phyloP scores from a whole-genome alignment of 1,140 invertebrate genomes.

The Drosophila paulistorum region DNA sequence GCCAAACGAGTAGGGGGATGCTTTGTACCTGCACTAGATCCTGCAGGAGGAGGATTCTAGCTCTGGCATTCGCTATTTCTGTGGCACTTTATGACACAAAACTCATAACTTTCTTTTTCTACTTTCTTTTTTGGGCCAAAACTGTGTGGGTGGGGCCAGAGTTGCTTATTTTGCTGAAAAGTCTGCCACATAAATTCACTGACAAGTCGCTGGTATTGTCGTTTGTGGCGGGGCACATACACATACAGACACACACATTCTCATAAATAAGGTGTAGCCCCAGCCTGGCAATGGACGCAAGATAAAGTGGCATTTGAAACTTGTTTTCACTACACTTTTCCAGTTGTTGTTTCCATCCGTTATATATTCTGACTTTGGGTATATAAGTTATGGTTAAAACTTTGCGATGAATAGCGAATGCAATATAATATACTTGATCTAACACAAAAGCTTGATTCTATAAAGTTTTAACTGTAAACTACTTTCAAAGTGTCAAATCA shows the following conservation, averaged over 20 bases:
- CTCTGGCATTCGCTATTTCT: constrained; percentile 37
- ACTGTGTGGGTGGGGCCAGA: constrained; percentile 15
- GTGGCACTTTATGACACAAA: constrained; percentile 76
- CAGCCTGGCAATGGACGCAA: constrained; percentile 56
- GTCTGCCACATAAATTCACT: constrained; percentile 71
- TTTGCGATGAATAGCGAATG: constrained; percentile 27
- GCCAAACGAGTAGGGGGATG: not conserved
- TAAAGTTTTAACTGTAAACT: constrained; percentile 1
- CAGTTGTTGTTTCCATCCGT: constrained; percentile 29
- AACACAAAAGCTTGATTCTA: not conserved
- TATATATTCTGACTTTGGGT: constrained; percentile 22
- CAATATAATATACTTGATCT: constrained; percentile 3
- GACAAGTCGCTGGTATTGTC: constrained; percentile 57
- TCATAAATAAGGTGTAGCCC: constrained; percentile 57
- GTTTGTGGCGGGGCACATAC: constrained; percentile 30
- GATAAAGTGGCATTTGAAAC: constrained; percentile 79
- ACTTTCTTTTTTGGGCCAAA: constrained; percentile 1
- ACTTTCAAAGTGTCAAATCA: not conserved
- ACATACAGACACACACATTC: not conserved
- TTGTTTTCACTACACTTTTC: constrained; percentile 51
- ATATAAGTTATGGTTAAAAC: constrained; percentile 23
- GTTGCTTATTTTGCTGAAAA: constrained; percentile 78
- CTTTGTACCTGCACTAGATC: constrained; percentile 32
- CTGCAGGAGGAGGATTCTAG: constrained; percentile 55
- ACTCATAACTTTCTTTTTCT: constrained; percentile 66